Percentiles rank a stretch among this genome's conserved stretches.
phyloP scores from a whole-genome alignment of 2,113 vertebrate species.

The Antechinus stuartii region DNA sequence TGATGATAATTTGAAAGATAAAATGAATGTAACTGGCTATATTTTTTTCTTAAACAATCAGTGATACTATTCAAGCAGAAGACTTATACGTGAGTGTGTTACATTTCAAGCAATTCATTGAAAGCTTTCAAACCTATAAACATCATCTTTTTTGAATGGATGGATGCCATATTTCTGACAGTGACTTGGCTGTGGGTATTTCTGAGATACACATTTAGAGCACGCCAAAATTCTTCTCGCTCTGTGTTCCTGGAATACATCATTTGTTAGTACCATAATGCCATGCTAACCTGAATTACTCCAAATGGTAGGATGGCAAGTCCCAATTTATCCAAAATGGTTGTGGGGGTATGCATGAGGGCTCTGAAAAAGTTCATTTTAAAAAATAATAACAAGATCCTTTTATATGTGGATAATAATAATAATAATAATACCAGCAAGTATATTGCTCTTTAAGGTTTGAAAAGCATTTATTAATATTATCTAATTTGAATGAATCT shows the following conservation, averaged over 20 bases:
- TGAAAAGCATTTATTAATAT: not conserved
- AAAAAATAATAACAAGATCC: not conserved
- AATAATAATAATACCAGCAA: not conserved
- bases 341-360: not conserved
- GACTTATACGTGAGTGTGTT: not conserved
- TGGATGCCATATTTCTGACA: not conserved
- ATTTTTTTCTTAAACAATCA: not conserved
- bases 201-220: conserved; percentile 31
- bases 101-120: conserved; percentile 28
- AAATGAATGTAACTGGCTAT: not conserved
- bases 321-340: not conserved
- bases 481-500: not conserved
- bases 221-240: not conserved
- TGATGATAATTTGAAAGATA: conserved; percentile 16
- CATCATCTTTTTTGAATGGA: conserved; percentile 3
- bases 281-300: not conserved
- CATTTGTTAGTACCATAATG: not conserved
- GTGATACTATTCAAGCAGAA: not conserved
- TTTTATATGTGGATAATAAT: not conserved
- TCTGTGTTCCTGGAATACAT: not conserved
- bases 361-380: not conserved
- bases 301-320: not conserved
- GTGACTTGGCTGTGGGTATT: not conserved
- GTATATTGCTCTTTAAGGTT: not conserved
- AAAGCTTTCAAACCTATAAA: conserved; percentile 9